phyloP scores from a whole-genome alignment of 1,140 invertebrate species.

The Drosophila trapezifrons region DNA sequence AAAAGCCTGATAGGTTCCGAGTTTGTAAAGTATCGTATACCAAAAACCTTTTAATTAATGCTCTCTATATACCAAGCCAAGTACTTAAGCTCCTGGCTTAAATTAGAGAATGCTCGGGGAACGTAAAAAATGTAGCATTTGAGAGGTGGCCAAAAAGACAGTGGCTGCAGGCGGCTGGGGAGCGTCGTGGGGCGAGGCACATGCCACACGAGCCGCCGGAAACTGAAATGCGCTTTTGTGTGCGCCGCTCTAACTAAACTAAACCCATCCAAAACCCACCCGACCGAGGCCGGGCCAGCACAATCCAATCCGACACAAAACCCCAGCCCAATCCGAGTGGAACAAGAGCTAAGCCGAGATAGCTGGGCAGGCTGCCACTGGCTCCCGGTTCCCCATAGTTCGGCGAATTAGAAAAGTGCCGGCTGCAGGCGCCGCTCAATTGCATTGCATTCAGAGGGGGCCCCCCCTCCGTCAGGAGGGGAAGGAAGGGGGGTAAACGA shows the following conservation, averaged over 20 bases:
- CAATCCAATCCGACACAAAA: conserved; percentile 24
- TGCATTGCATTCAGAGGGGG: conserved; percentile 21
- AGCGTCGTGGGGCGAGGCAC: conserved; percentile 5
- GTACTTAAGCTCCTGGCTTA: not conserved
- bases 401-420: conserved; percentile 75
- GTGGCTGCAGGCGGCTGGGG: conserved; percentile 5
- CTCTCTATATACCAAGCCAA: not conserved
- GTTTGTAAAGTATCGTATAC: not conserved
- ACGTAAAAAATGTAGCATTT: conserved; percentile 4
- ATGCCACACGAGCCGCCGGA: conserved; percentile 29
- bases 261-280: conserved; percentile 15
- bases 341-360: conserved; percentile 22
- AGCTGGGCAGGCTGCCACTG: conserved; percentile 14
- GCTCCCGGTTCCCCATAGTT: conserved; percentile 45
- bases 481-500: conserved; percentile 16
- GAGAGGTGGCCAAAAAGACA: conserved; percentile 20
- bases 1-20: not conserved
- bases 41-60: conserved; percentile 2
- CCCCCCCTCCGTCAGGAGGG: no score
- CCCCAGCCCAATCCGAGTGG: conserved; percentile 28
- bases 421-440: conserved; percentile 77
- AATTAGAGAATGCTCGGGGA: not conserved
- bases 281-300: conserved; percentile 7
- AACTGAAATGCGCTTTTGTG: conserved; percentile 60
- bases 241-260: conserved; percentile 16